Base-by-base conservation (phyloP, 2,888 invertebrate species). In the Watsonalla cultraria region DNA sequence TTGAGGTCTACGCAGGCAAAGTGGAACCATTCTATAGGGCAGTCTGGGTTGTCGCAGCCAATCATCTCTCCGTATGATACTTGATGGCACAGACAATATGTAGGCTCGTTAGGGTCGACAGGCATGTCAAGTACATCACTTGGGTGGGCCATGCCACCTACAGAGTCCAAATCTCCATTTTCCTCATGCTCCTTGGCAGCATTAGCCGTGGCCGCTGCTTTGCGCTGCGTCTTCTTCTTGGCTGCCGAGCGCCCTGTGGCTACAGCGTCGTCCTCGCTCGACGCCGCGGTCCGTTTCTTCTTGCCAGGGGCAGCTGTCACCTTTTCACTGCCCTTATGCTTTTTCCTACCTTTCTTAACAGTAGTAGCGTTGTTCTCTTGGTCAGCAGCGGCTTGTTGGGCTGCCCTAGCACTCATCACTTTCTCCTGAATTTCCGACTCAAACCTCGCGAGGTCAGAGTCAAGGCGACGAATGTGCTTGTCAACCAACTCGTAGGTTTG, bases 401-500 rank as follows among this genome's bases (percentile, higher is more conserved):
- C 90, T 4, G 94, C 94, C 49, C 95, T 93, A 50, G 82, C 95
- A 61, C 93, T 96, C 61, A 96, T 88, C 4, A 96, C 96, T 87
- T 98, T 98, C 77, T 99, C 98, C 82, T 98, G 98, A 71, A 99
- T 96, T 86, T 99, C 98, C 0, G 97, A 96, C 84, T 99, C 99
- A 81, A 99, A 99, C 58, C 98, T 93, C 0, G 98, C 98, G 76
- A 99, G 92, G 91, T 99, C 99, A 54, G 98, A 97, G 86, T 99
- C 99, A 72, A 99, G 91, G 68, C 98, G 94, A 70, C 99, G 92
- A 65, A 99, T 99, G 82, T 99, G 99, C 83, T 99, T 99, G 84
- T 99, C 99, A 45, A 99, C 98, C 84, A 99, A 91, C 90, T 99
- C 99, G 78, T 99, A 99, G 0, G 99, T 99, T 90, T 99, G 98